Base-by-base conservation (phyloP, 1,140 invertebrate genomes). In the Phthorimaea operculella region DNA sequence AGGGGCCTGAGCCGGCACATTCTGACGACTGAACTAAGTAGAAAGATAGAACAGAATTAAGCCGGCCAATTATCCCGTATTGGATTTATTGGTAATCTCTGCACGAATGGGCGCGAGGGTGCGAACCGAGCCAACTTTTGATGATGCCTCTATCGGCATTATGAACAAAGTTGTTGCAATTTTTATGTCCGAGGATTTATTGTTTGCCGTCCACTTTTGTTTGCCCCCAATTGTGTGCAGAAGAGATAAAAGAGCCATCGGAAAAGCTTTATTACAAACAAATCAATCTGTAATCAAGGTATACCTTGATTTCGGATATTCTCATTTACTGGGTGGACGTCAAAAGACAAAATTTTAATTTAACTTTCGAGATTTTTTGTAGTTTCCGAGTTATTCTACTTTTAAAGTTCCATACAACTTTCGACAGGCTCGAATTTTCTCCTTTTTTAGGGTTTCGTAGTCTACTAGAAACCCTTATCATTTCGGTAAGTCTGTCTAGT, bases 21-120 rank as follows among this genome's bases (percentile, higher is more conserved):
- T 84, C 79, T 83, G 81, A 84, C 79, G 76, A 81, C 79, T 84
- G 81, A 80, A 84, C 79, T 84, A 83, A 84, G 81, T 84, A 84
- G 79, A 84, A 84, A 84, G 81, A 84, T 84, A 84, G 81, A 76
- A 84, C 76, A 82, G 77, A 85, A 81, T 83, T 85, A 85, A 85
- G 82, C 79, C 79, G 79, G 74, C 78, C 82, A 83, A 83, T 83
- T 85, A 85, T 85, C 82, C 82, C 79, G 78, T 85, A 85, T 85
- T 85, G 79, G 81, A 85, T 85, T 85, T 85, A 85, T 85, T 85
- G 81, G 81, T 85, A 85, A 85, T 85, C 81, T 83, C 72, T 80
- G 79, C 81, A 85, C 81, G 81, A 82, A 80, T 80, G 74, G 76
- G 76, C 79, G 79, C 76, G 79, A 82, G 81, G 81, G 79, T 85